A percentile compares a stretch with the other conserved stretches of the same genome.
phyloP scores from a whole-genome alignment of 1,140 invertebrate genomes.

The Platorchestia sp. region DNA sequence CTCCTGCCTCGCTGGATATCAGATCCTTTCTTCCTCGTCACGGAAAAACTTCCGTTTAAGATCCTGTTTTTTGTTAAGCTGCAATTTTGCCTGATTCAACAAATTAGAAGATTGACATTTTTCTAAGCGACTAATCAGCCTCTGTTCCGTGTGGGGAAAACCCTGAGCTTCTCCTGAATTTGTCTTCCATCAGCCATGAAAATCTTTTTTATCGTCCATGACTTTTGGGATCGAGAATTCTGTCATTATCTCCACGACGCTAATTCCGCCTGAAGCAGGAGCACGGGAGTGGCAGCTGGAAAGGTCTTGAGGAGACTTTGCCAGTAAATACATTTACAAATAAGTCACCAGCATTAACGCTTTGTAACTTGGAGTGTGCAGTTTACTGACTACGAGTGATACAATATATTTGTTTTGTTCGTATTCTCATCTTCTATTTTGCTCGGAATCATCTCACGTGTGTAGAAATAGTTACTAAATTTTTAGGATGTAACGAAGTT shows the following conservation, averaged over 20 bases:
- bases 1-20: not conserved
- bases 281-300: not conserved
- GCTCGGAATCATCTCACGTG: too few species aligned
- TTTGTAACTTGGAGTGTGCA: too few species aligned
- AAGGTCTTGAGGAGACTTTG: not conserved
- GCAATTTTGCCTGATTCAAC: not conserved
- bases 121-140: not conserved
- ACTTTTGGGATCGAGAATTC: not conserved
- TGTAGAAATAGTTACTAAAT: too few species aligned
- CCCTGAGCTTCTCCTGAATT: not conserved
- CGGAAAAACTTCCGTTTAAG: not conserved
- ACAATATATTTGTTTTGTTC: too few species aligned
- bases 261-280: not conserved
- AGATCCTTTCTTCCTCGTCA: not conserved
- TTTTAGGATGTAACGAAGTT: too few species aligned
- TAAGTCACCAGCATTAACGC: too few species aligned
- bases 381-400: too few species aligned
- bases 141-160: not conserved
- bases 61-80: not conserved
- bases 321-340: too few species aligned
- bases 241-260: not conserved
- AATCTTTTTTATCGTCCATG: not conserved
- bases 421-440: too few species aligned
- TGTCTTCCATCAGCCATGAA: not conserved
- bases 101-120: slow-evolving; percentile 24